phyloP scores from a whole-genome alignment of 2,888 invertebrate species.

The Heliconius charithonia region DNA sequence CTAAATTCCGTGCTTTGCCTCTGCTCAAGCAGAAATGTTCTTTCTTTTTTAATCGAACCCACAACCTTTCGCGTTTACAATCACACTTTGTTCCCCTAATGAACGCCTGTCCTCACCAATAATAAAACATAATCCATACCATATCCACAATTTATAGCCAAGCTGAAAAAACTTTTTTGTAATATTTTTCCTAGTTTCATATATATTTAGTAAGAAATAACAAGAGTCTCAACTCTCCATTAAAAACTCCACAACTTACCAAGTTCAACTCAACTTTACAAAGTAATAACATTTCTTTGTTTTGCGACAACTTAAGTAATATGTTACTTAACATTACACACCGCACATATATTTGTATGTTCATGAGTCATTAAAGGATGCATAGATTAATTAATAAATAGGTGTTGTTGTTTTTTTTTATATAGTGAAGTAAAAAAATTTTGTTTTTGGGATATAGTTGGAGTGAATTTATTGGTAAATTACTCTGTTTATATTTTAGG shows the following conservation, averaged over 20 bases:
- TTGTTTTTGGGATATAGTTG: background rate
- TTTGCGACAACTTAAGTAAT: slow-evolving; percentile 48
- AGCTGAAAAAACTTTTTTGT: background rate
- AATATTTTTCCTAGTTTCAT: background rate
- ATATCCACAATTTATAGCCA: background rate
- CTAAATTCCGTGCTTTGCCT: too few species aligned
- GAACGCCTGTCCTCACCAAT: background rate
- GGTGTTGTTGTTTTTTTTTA: background rate
- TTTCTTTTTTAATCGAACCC: too few species aligned
- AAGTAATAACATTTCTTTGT: slow-evolving; percentile 49
- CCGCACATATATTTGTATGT: slow-evolving; percentile 50
- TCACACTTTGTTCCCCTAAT: background rate
- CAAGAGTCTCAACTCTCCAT: background rate
- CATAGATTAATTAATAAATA: background rate
- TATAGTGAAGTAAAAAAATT: background rate
- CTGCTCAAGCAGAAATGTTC: too few species aligned
- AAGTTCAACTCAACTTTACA: slow-evolving; percentile 36
- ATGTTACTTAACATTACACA: slow-evolving; percentile 51
- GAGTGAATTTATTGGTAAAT: background rate
- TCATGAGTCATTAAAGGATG: slow-evolving; percentile 49
- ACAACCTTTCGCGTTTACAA: too few species aligned
- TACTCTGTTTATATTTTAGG: background rate
- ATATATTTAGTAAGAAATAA: background rate
- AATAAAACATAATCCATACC: too few species aligned
- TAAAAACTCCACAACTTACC: slow-evolving; percentile 28